Evolutionary conservation across 2,113 vertebrate species (phyloP).

Genomic region (Oreotrochilus melanogaster): DNA sequence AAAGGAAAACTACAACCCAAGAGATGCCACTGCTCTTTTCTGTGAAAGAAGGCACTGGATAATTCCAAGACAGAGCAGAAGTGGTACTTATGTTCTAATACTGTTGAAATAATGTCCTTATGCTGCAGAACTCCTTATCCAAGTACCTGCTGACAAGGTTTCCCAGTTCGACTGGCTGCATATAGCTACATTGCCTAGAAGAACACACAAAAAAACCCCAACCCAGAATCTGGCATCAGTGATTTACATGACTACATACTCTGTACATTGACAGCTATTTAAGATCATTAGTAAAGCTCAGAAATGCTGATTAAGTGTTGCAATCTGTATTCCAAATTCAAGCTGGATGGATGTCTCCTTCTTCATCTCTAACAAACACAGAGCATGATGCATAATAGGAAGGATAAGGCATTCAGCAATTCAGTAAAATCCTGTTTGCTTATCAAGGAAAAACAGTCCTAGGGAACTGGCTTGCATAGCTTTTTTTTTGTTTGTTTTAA

Average conservation of each 20-base stretch:
- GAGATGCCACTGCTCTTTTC: neutral
- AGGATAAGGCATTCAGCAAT: conserved; percentile 30
- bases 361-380: neutral
- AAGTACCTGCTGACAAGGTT: conserved; percentile 36
- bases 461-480: neutral
- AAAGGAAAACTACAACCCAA: neutral
- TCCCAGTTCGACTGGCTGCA: neutral
- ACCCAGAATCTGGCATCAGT: neutral
- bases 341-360: neutral
- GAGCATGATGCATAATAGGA: neutral
- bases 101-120: conserved; percentile 47
- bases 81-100: conserved; percentile 15
- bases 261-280: neutral
- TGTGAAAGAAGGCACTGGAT: neutral
- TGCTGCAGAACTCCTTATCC: conserved; percentile 13
- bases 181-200: neutral
- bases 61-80: neutral
- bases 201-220: neutral
- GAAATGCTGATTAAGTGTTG: conserved; percentile 9
- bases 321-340: neutral
- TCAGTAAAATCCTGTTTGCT: conserved; percentile 37
- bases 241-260: neutral
- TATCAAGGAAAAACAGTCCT: conserved; percentile 33
- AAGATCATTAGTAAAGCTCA: neutral
- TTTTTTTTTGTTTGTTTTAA: neutral